These are phyloP conservation scores for Vultur gryphus DNA, from an alignment of 2,797 vertebrate species.

Conservation along the genomic window DNA sequence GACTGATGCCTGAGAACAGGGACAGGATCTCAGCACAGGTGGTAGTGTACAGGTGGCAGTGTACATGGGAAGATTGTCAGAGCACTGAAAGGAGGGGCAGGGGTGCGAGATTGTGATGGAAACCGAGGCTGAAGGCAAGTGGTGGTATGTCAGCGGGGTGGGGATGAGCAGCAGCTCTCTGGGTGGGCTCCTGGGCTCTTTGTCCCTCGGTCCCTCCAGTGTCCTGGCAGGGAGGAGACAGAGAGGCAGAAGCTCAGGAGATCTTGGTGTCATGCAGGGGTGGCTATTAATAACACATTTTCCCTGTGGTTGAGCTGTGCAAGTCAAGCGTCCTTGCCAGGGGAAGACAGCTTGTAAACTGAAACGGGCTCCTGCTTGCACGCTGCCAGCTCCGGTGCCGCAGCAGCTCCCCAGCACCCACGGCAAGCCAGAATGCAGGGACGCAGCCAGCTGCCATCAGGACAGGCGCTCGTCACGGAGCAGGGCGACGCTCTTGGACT, in stretches of 20 bases:
- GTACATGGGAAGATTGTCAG: background rate
- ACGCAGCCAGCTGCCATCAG: background rate
- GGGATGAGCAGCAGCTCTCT: background rate
- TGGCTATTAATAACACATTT: constrained; percentile 37
- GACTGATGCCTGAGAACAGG: accelerated
- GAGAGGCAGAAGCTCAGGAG: background rate
- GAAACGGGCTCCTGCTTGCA: background rate
- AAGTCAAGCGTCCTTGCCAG: background rate
- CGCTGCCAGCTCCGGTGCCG: background rate
- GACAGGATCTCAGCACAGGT: background rate
- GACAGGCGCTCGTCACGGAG: background rate
- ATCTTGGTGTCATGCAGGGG: background rate
- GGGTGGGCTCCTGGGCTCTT: background rate
- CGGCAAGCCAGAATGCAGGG: background rate
- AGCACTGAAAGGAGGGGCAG: background rate
- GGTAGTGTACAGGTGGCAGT: background rate
- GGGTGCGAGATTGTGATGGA: background rate
- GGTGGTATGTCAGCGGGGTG: background rate
- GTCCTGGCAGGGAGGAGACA: background rate
- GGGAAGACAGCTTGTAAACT: background rate
- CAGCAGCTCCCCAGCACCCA: background rate
- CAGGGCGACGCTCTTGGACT: background rate
- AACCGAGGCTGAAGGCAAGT: background rate
- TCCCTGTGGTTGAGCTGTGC: background rate
- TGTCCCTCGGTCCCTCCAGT: background rate